phyloP scores from a whole-genome alignment of 2,113 vertebrate species.

The Macrotus californicus region DNA sequence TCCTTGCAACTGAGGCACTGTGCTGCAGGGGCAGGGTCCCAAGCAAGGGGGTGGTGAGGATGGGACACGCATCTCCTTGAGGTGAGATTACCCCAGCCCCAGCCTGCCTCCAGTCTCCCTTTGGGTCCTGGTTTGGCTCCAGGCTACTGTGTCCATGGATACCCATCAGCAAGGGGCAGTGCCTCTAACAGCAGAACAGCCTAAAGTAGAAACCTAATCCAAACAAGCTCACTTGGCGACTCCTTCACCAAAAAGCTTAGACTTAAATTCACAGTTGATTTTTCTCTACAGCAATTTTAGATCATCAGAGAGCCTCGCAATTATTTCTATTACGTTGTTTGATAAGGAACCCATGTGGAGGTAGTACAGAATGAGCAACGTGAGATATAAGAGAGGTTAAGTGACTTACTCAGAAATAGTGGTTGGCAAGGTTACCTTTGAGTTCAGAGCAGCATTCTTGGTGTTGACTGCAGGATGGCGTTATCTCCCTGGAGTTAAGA shows the following conservation, averaged over 20 bases:
- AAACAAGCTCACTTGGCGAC: not conserved
- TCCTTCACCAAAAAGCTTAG: not conserved
- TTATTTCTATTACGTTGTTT: not conserved
- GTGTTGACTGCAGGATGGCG: not conserved
- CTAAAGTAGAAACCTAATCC: not conserved
- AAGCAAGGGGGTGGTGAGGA: not conserved
- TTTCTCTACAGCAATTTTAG: not conserved
- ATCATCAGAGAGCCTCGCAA: not conserved
- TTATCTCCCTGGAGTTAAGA: not conserved
- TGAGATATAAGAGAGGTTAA: not conserved
- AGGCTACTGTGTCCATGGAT: not conserved
- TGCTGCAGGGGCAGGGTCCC: not conserved
- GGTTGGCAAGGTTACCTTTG: not conserved
- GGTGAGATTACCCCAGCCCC: not conserved
- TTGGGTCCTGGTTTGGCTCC: not conserved
- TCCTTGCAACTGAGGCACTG: not conserved
- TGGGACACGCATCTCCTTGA: not conserved
- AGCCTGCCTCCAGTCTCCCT: not conserved
- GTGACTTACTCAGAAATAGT: not conserved
- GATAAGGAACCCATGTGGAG: not conserved
- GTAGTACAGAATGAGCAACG: not conserved
- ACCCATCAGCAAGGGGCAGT: not conserved
- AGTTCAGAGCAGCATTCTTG: not conserved
- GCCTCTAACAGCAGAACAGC: not conserved
- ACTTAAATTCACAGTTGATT: not conserved